Base-by-base conservation (phyloP, 2,113 vertebrate species). In the Oncorhynchus clarkii region DNA sequence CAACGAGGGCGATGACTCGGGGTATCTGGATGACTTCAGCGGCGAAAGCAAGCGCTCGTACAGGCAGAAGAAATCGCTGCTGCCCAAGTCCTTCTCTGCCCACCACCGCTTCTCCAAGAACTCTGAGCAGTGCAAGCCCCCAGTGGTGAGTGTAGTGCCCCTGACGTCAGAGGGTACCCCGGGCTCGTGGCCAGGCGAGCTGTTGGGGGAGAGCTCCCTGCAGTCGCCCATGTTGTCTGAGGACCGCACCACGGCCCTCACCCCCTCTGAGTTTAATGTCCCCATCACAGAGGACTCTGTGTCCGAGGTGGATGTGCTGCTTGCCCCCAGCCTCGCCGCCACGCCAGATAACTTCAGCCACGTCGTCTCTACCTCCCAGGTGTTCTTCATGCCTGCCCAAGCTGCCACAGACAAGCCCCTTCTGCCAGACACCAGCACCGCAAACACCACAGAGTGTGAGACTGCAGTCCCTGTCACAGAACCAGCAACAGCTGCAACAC, bases 1-100 rank as follows among this genome's bases (percentile, higher is more conserved):
- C 74, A 97, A 95, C 6, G 96, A 99, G 70, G 94, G 94, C 0
- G 98, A 99, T 2, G 98, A 99, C 84, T 99, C 98, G 0, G 98
- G 98, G 26, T 98, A 96, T 84, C 89, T 94, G 0, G 97, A 99
- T 69, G 96, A 98, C 72, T 95, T 91, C 78, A 94, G 90, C 0
- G 78, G 89, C 6, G 79, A 90, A 68, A 94, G 91, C 62, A 93
- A 88, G 1, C 84, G 77, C 2, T 94, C 95, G 2, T 90, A 93
- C 70, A 95, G 93, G 59, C 94, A 96, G 54, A 95, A 96, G 4
- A 94, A 96, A 72, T 96, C 94, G 81, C 92, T 98, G 67, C 95
- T 99, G 66, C 95, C 96, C 3, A 98, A 97, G 26, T 99, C 97
- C 3, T 97, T 99, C 64, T 99, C 97, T 0, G 95, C 96, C 0